phyloP scores from a whole-genome alignment of 2,797 vertebrate species.

The Bovichtus diacanthus region DNA sequence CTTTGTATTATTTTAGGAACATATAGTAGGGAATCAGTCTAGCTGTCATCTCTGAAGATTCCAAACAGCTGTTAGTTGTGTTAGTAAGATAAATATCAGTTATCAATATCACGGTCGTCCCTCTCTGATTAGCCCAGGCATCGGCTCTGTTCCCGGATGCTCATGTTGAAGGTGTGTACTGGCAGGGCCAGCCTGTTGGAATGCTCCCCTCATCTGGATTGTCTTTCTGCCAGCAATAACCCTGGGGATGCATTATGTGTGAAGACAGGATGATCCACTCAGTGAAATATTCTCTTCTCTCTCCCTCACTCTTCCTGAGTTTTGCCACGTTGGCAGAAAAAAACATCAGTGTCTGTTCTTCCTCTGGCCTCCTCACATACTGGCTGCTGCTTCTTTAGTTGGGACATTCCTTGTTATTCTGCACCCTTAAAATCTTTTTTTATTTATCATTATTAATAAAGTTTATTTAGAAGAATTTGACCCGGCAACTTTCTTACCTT shows the following conservation, averaged over 20 bases:
- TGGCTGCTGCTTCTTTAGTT: conserved; percentile 21
- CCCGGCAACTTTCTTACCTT: not conserved
- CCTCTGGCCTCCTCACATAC: conserved; percentile 24
- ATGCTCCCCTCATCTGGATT: conserved; percentile 62
- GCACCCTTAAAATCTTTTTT: conserved; percentile 7
- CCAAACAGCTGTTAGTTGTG: conserved; percentile 38
- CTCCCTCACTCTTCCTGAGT: conserved; percentile 10
- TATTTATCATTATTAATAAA: conserved; percentile 24
- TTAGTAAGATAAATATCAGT: conserved; percentile 18
- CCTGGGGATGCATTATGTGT: conserved; percentile 61
- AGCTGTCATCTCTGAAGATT: conserved; percentile 20
- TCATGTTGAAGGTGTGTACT: conserved; percentile 35
- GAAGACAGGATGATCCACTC: conserved; percentile 57
- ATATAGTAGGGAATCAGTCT: not conserved
- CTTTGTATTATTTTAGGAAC: not conserved
- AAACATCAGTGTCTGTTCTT: conserved; percentile 35
- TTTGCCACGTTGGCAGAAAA: conserved; percentile 64
- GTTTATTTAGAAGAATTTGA: conserved; percentile 3
- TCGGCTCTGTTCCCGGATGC: conserved; percentile 25
- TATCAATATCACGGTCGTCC: not conserved
- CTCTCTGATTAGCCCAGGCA: not conserved
- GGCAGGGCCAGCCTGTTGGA: conserved; percentile 33
- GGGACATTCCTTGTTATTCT: conserved; percentile 17
- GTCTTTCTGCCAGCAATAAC: conserved; percentile 57
- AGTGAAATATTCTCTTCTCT: conserved; percentile 51